Conservation (phyloP, 2,888 invertebrate genomes). For the Apodemia zela region DNA sequence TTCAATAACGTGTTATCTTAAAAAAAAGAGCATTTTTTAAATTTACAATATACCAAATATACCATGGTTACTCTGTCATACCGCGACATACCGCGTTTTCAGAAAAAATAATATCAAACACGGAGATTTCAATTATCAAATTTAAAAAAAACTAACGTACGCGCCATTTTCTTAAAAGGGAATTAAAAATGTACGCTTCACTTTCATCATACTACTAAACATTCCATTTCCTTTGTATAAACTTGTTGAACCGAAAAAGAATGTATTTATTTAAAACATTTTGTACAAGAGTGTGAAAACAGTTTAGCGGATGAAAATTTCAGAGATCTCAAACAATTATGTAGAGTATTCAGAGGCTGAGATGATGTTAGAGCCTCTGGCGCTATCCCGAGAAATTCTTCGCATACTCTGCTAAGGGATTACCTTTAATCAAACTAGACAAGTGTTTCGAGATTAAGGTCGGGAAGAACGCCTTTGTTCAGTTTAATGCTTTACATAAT, state of each 20-base stretch:
- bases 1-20: too few relatives aligned
- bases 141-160: too few relatives aligned
- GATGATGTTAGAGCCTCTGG: neutral
- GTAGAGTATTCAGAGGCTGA: neutral
- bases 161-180: too few relatives aligned
- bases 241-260: neutral
- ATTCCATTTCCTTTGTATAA: too few relatives aligned
- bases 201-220: too few relatives aligned
- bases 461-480: neutral
- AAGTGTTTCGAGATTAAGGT: neutral
- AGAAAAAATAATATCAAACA: too few relatives aligned
- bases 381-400: neutral
- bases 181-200: too few relatives aligned
- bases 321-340: conserved; percentile 1
- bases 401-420: neutral
- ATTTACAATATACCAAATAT: too few relatives aligned
- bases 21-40: too few relatives aligned
- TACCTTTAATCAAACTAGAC: neutral
- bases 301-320: neutral
- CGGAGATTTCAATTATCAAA: too few relatives aligned
- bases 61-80: too few relatives aligned
- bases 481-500: neutral
- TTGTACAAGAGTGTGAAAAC: neutral
- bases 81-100: too few relatives aligned
- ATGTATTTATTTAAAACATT: neutral